Evolutionary conservation across 2,888 invertebrate genomes (phyloP).

Genomic region (Notocelia uddmanniana): DNA sequence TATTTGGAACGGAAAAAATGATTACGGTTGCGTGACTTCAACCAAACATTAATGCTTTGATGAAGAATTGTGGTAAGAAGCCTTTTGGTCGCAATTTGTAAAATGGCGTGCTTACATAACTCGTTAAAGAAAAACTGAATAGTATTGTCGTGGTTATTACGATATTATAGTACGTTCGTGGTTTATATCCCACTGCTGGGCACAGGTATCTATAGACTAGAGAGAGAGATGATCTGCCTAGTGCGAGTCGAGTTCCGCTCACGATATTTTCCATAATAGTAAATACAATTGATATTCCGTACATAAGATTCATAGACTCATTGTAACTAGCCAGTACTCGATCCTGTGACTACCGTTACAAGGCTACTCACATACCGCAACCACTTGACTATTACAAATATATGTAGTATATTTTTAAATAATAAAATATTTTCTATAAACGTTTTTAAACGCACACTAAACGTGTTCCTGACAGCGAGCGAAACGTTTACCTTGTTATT

Average conservation of each 20-base stretch:
- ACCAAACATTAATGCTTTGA: background rate
- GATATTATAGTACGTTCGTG: too few species aligned
- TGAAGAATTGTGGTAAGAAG: background rate
- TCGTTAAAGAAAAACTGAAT: background rate
- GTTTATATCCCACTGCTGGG: too few species aligned
- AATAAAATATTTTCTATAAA: too few species aligned
- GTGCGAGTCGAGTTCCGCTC: background rate
- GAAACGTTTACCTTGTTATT: too few species aligned
- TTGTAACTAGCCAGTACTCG: background rate
- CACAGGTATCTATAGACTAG: too few species aligned
- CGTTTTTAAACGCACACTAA: too few species aligned
- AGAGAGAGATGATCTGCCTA: too few species aligned
- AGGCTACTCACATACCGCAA: too few species aligned
- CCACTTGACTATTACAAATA: too few species aligned
- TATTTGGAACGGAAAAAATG: background rate
- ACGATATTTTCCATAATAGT: background rate
- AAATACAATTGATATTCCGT: background rate
- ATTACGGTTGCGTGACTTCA: constrained; percentile 8
- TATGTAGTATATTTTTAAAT: too few species aligned
- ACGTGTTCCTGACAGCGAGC: too few species aligned
- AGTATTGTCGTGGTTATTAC: too few species aligned
- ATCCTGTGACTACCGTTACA: background rate
- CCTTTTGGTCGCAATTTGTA: background rate
- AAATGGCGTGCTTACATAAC: background rate
- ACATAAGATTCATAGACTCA: background rate